phyloP scores from a whole-genome alignment of 2,113 vertebrate species.

The Circaetus cinerascens region DNA sequence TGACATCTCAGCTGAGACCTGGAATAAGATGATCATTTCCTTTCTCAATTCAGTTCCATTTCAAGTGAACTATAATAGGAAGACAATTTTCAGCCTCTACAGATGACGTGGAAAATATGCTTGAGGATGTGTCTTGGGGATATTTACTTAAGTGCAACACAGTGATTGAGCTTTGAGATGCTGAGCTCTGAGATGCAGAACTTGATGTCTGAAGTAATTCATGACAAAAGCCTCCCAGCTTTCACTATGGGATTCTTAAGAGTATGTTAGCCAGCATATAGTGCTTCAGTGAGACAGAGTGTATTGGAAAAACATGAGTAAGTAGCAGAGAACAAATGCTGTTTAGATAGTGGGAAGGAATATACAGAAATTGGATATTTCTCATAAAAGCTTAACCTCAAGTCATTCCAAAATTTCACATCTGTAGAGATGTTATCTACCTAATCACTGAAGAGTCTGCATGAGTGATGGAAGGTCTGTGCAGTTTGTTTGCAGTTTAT shows the following conservation, averaged over 20 bases:
- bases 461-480: background rate
- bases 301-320: background rate
- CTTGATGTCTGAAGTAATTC: background rate
- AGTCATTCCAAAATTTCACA: background rate
- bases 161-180: background rate
- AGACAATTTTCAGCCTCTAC: background rate
- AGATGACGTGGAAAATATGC: background rate
- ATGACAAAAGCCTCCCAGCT: background rate
- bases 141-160: background rate
- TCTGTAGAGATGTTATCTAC: background rate
- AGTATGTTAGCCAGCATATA: background rate
- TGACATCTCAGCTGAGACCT: background rate
- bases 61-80: background rate
- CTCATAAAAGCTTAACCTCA: background rate
- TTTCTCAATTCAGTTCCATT: background rate
- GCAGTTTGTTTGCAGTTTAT: background rate
- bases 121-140: slow-evolving; percentile 9
- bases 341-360: background rate
- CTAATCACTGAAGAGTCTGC: background rate
- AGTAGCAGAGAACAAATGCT: background rate
- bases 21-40: background rate
- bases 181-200: background rate
- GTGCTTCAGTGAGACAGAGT: background rate
- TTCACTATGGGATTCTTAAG: background rate
- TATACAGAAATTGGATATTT: background rate